These are phyloP conservation scores for Troglohyphantes excavatus DNA, from an alignment of 2,888 invertebrate species.

Conservation along the genomic window DNA sequence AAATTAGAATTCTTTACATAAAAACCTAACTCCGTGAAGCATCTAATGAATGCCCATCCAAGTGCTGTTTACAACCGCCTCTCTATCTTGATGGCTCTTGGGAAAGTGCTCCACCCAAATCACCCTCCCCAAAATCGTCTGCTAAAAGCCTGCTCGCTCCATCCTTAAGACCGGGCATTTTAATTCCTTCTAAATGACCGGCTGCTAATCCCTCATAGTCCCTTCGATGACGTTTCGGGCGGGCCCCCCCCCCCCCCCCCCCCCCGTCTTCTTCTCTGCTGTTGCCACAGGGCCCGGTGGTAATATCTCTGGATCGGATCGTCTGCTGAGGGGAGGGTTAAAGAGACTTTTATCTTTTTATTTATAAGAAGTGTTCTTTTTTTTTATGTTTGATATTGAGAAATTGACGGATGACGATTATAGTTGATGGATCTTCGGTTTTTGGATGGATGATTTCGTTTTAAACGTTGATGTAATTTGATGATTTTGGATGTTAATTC, in stretches of 20 bases:
- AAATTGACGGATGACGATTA: background rate
- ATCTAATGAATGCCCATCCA: background rate
- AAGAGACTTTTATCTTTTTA: background rate
- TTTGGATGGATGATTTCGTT: background rate
- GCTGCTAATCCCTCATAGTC: background rate
- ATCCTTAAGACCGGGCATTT: background rate
- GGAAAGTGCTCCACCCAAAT: background rate
- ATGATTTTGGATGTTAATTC: background rate
- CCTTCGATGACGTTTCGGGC: background rate
- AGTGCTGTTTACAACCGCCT: background rate
- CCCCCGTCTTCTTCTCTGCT: background rate
- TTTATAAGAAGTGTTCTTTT: background rate
- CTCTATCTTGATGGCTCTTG: background rate
- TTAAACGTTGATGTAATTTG: background rate
- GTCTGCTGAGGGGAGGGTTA: background rate
- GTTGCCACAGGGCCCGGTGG: background rate
- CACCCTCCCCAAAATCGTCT: background rate
- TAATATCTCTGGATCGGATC: background rate
- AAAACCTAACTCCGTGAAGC: too few species aligned
- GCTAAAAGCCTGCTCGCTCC: background rate
- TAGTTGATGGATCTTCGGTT: background rate
- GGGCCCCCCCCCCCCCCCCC: background rate
- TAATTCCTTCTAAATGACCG: slow-evolving; percentile 3
- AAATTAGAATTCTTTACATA: too few species aligned
- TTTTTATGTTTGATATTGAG: background rate